Evolutionary conservation across 2,113 vertebrate species (phyloP).

Genomic region (Cygnus atratus): DNA sequence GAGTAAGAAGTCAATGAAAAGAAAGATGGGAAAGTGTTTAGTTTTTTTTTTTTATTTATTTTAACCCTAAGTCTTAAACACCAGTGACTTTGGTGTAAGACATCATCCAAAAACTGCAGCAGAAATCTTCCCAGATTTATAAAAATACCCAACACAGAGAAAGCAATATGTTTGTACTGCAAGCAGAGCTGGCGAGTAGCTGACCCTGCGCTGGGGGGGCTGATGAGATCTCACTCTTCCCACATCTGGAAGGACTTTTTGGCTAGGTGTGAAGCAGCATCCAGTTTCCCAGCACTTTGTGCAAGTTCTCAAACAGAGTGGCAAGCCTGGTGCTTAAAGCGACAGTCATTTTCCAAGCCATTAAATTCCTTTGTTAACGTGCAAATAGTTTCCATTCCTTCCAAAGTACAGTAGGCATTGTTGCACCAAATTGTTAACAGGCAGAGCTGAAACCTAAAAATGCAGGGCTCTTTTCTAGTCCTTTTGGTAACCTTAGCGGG

Average conservation of each 20-base stretch:
- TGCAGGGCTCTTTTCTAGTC: background rate
- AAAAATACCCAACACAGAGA: background rate
- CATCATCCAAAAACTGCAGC: background rate
- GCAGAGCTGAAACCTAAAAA: background rate
- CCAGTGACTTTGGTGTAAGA: background rate
- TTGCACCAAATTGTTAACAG: slow-evolving; percentile 12
- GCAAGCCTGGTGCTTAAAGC: background rate
- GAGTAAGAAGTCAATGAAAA: background rate
- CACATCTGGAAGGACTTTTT: slow-evolving; percentile 14
- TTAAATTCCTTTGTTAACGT: slow-evolving; percentile 42
- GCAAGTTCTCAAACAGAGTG: background rate
- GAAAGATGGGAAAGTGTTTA: background rate
- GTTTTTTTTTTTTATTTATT: background rate
- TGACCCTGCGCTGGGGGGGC: background rate
- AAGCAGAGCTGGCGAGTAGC: background rate
- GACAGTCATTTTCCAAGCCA: background rate
- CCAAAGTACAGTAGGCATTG: background rate
- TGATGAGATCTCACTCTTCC: background rate
- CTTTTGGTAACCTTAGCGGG: background rate
- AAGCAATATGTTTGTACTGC: rapidly evolving
- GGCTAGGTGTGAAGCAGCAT: slow-evolving; percentile 30
- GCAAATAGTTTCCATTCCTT: slow-evolving; percentile 32
- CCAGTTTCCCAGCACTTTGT: background rate
- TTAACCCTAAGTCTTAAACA: background rate
- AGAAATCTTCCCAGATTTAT: background rate